Evolutionary conservation across 2,113 vertebrate species (phyloP).

Genomic region (Heterotis niloticus): DNA sequence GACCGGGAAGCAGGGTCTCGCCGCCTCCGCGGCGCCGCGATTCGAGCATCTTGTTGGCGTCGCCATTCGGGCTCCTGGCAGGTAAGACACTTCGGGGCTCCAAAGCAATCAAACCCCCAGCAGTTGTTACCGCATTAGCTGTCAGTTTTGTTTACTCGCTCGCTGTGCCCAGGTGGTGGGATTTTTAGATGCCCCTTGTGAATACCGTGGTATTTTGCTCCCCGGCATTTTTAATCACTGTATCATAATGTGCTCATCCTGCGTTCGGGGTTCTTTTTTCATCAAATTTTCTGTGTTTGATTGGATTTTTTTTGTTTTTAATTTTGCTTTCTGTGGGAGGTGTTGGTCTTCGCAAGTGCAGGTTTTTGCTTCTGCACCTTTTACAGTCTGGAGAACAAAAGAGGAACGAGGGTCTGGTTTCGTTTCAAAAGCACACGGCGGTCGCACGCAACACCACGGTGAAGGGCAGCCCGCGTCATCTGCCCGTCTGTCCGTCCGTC

Average conservation of each 20-base stretch:
- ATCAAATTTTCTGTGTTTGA: background rate
- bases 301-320: background rate
- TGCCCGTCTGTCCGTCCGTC: background rate
- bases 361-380: background rate
- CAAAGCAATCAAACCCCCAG: constrained; percentile 19
- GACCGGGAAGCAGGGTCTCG: background rate
- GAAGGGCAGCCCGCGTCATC: background rate
- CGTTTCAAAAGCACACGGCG: too few relatives aligned
- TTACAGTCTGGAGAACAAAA: background rate
- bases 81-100: constrained; percentile 7
- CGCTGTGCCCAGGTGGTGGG: constrained; percentile 19
- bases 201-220: constrained; percentile 18
- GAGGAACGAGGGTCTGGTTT: too few relatives aligned
- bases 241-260: background rate
- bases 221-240: constrained; percentile 13
- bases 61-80: constrained; percentile 8
- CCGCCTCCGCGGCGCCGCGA: too few relatives aligned
- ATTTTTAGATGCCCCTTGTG: constrained; percentile 22
- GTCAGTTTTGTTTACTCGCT: constrained; percentile 22
- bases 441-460: too few relatives aligned
- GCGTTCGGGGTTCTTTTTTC: background rate
- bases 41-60: constrained; percentile 15
- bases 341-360: background rate
- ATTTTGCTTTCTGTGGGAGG: background rate
- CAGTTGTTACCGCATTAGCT: background rate